Conservation (phyloP, 2,797 vertebrate genomes). For the Ispidina picta region DNA sequence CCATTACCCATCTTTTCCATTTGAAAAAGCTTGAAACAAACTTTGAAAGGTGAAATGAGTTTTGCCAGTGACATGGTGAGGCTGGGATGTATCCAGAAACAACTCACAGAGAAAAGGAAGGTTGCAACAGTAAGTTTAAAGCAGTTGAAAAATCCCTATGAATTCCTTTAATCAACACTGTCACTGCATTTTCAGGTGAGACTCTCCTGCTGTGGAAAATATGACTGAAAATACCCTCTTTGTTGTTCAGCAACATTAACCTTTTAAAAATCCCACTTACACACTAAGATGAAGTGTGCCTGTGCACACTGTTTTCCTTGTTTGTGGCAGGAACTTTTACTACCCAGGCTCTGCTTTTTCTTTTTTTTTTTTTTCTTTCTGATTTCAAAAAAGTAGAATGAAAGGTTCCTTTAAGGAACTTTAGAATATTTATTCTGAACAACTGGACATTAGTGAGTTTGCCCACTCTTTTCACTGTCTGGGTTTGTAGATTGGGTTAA, state of each 20-base stretch:
- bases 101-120: not conserved
- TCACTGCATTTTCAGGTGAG: not conserved
- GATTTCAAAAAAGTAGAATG: not conserved
- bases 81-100: not conserved
- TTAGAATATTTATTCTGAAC: not conserved
- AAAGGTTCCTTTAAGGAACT: conserved; percentile 19
- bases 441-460: conserved; percentile 30
- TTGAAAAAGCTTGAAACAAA: not conserved
- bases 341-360: not conserved
- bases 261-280: not conserved
- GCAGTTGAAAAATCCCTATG: not conserved
- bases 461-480: not conserved
- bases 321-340: not conserved
- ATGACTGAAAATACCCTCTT: not conserved
- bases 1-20: not conserved
- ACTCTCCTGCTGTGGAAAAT: not conserved
- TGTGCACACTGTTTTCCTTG: not conserved
- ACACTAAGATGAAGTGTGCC: not conserved
- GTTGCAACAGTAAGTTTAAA: not conserved
- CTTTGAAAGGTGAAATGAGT: not conserved
- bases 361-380: not conserved
- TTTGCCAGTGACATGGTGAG: not conserved
- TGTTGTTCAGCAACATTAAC: conserved; percentile 8
- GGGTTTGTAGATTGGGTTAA: conserved; percentile 21
- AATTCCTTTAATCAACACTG: not conserved